These are phyloP conservation scores for Australoheros facetus DNA, from an alignment of 2,797 vertebrate species.

Conservation along the genomic window DNA sequence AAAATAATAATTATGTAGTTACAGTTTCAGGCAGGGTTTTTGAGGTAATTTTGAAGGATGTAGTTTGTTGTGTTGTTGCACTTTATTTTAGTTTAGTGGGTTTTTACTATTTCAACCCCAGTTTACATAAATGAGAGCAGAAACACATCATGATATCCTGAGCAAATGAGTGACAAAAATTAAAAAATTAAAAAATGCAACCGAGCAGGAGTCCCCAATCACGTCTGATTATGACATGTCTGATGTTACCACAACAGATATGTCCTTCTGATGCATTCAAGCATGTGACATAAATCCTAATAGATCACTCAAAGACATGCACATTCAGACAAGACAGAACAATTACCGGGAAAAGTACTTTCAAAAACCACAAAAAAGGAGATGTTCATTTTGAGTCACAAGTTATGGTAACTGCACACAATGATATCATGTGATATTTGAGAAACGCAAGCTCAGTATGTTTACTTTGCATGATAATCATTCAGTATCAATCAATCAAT, in stretches of 20 bases:
- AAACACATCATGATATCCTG: not conserved
- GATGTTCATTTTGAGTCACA: not conserved
- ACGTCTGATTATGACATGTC: no score
- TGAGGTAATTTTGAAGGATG: not conserved
- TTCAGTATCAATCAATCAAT: not conserved
- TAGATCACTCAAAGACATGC: not conserved
- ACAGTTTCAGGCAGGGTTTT: not conserved
- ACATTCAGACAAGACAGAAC: not conserved
- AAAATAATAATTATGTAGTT: no score
- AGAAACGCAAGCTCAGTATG: not conserved
- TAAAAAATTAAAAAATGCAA: not conserved
- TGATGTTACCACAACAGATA: not conserved
- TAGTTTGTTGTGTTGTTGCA: not conserved
- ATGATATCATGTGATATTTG: not conserved
- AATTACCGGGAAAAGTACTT: not conserved
- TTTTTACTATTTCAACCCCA: not conserved
- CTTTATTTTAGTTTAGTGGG: not conserved
- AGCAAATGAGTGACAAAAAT: not conserved
- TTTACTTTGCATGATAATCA: not conserved
- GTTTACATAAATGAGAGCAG: not conserved
- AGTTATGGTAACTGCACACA: not conserved
- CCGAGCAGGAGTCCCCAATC: not conserved
- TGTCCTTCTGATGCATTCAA: not conserved
- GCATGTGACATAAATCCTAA: not conserved
- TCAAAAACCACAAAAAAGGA: not conserved